These are phyloP conservation scores for Oeneis ivallda DNA, from an alignment of 2,888 invertebrate species.

Conservation along the genomic window DNA sequence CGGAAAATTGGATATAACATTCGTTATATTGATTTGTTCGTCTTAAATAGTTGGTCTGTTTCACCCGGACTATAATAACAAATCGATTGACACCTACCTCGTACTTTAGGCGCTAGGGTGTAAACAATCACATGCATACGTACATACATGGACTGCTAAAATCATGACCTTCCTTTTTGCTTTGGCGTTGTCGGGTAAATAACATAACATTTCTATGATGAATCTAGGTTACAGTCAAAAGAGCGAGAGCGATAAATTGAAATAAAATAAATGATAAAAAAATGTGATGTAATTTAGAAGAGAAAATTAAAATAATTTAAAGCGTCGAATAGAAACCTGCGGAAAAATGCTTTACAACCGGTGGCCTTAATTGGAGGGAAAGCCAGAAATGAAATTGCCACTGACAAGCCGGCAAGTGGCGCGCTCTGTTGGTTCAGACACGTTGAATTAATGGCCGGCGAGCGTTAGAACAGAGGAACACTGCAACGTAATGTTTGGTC, in stretches of 20 bases:
- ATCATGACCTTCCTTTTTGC: too few species aligned
- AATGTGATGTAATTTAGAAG: neutral
- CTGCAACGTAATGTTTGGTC: constrained; percentile 9
- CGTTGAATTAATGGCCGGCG: constrained; percentile 40
- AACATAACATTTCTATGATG: too few species aligned
- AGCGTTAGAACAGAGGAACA: constrained; percentile 23
- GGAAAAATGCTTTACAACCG: constrained; percentile 16
- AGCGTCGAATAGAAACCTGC: neutral
- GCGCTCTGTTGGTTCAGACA: constrained; percentile 37
- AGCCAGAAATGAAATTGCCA: constrained; percentile 36
- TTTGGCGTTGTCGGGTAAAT: too few species aligned
- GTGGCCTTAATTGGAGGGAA: constrained; percentile 22
- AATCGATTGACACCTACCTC: too few species aligned
- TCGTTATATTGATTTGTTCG: too few species aligned
- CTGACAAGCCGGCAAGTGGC: constrained; percentile 45
- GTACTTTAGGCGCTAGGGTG: too few species aligned
- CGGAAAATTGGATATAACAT: too few species aligned
- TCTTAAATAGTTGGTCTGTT: too few species aligned
- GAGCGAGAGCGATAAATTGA: neutral
- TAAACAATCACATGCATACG: too few species aligned
- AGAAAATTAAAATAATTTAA: constrained; percentile 13
- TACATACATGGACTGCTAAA: too few species aligned
- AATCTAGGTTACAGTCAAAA: too few species aligned
- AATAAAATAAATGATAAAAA: neutral
- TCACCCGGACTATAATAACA: too few species aligned